These are phyloP conservation scores for Ruditapes philippinarum DNA, from an alignment of 1,140 invertebrate genomes.

Conservation along the genomic window DNA sequence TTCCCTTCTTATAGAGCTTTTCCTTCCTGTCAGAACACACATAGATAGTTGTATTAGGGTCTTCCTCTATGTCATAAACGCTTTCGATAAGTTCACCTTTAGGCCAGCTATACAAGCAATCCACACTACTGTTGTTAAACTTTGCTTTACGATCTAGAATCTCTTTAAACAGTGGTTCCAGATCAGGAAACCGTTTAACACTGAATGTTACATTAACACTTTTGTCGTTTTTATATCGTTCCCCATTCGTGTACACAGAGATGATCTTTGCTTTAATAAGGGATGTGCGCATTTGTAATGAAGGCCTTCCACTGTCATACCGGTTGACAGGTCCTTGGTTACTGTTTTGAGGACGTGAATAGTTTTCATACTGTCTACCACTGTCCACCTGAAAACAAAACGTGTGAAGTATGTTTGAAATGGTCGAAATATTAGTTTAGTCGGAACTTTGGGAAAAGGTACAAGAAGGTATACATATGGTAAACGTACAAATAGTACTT, in stretches of 20 bases:
- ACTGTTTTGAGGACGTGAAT: background rate
- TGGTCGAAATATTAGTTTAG: too few relatives aligned
- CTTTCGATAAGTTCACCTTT: background rate
- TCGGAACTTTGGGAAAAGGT: too few relatives aligned
- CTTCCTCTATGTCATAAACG: conserved; percentile 1
- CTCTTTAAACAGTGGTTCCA: background rate
- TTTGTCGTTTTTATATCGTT: background rate
- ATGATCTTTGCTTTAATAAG: background rate
- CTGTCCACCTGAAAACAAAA: conserved; percentile 27
- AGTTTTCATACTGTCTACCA: background rate
- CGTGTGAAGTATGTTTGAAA: too few relatives aligned
- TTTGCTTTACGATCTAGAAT: background rate
- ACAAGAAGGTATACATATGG: too few relatives aligned
- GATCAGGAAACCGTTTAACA: background rate
- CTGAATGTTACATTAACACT: background rate
- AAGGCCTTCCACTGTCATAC: conserved; percentile 11
- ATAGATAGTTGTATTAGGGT: background rate
- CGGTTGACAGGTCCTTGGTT: background rate
- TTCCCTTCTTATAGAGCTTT: too few relatives aligned
- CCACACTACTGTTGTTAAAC: background rate
- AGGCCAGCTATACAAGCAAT: conserved; percentile 33
- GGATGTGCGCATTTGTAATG: background rate
- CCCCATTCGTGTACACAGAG: background rate
- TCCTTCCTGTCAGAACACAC: conserved; percentile 13
- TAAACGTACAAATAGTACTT: too few relatives aligned